These are phyloP conservation scores for Ischnura elegans DNA, from an alignment of 2,888 invertebrate genomes.

Conservation along the genomic window DNA sequence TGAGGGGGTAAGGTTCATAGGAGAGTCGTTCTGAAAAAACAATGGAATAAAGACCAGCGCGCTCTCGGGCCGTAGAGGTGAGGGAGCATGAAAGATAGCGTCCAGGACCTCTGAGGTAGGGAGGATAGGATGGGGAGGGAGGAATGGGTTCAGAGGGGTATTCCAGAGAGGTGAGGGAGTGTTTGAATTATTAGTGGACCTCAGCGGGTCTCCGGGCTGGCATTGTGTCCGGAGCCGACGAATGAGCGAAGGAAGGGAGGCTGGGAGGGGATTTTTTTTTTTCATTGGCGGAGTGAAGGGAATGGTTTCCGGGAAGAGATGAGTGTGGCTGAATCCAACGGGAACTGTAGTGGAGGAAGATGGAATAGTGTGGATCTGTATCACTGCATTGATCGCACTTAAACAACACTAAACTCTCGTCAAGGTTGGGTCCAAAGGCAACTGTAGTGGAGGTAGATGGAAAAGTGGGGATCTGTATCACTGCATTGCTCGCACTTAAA, in stretches of 20 bases:
- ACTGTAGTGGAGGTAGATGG: too few relatives aligned
- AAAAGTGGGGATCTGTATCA: too few relatives aligned
- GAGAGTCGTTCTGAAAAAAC: constrained; percentile 18
- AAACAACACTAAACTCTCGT: too few relatives aligned
- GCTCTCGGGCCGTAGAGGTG: neutral
- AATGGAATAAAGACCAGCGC: neutral
- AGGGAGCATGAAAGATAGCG: constrained; percentile 13
- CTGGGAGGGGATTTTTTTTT: neutral
- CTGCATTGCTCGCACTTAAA: too few relatives aligned
- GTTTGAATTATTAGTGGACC: constrained; percentile 30
- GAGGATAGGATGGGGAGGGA: neutral
- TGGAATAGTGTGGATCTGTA: neutral
- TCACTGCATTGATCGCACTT: neutral
- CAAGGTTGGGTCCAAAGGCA: too few relatives aligned
- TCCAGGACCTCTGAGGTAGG: neutral
- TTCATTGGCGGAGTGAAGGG: neutral
- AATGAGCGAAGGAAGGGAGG: neutral
- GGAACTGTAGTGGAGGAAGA: neutral
- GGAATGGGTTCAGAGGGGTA: neutral
- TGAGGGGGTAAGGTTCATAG: neutral
- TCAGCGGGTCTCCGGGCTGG: neutral
- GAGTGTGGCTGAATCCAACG: neutral
- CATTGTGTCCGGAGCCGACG: constrained; percentile 20
- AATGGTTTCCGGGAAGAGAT: neutral
- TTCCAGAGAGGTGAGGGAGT: neutral